A percentile compares a stretch with the other conserved stretches of the same genome.
These are phyloP conservation scores for Astyanax mexicanus DNA, from an alignment of 2,797 vertebrate species.

Conservation along the genomic window DNA sequence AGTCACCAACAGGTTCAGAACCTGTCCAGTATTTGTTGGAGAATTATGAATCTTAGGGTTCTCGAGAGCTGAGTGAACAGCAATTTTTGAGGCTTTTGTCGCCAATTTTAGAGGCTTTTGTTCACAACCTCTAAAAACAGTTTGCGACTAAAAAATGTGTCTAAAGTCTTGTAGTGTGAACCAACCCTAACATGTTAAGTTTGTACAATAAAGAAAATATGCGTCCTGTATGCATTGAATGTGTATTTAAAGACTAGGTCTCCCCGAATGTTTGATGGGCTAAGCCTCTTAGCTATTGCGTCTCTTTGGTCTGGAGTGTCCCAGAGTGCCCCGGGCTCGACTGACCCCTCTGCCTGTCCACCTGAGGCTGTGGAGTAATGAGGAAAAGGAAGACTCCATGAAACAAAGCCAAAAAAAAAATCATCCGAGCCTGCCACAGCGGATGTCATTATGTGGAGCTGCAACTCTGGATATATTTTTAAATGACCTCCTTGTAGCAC, in stretches of 20 bases:
- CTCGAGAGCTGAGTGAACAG: no score
- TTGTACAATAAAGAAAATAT: not conserved
- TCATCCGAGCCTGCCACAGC: not conserved
- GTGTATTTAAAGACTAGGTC: not conserved
- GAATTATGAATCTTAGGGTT: no score
- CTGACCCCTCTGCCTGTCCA: conserved; percentile 39
- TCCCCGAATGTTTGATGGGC: not conserved
- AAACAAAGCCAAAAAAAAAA: conserved; percentile 6
- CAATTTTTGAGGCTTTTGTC: no score
- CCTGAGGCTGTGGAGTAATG: conserved; percentile 42
- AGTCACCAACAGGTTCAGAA: no score
- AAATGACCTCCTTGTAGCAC: not conserved
- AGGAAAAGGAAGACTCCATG: conserved; percentile 26
- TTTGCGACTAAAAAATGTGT: no score
- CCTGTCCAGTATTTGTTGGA: no score
- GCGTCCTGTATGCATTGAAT: not conserved
- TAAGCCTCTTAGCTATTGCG: not conserved
- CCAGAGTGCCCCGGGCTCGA: not conserved
- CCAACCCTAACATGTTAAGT: no score
- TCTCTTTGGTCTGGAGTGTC: conserved; percentile 7
- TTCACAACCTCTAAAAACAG: no score
- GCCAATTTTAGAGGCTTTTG: no score
- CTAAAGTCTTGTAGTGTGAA: no score
- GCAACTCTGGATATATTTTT: not conserved
- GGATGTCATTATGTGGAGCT: conserved; percentile 42